These are phyloP conservation scores for Mormyrus lacerda DNA, from an alignment of 2,113 vertebrate genomes.

Conservation along the genomic window DNA sequence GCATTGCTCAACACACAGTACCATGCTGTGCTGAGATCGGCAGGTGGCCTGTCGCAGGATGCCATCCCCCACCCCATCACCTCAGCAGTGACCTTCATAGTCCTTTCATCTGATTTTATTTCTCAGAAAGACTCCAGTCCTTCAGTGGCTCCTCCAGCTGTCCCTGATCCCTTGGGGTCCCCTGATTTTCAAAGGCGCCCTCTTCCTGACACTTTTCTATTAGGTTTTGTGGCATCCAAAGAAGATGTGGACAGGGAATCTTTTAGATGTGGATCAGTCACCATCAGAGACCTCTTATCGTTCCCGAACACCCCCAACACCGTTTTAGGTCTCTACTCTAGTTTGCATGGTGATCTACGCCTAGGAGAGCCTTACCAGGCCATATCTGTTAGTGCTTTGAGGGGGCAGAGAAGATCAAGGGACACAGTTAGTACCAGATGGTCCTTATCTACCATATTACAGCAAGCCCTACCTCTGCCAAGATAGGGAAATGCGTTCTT, in stretches of 20 bases:
- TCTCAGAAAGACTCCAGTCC: neutral
- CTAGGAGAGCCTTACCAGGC: neutral
- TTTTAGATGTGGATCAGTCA: neutral
- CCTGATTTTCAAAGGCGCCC: neutral
- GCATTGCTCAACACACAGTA: neutral
- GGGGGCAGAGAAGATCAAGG: neutral
- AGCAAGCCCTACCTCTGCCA: neutral
- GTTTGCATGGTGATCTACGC: neutral
- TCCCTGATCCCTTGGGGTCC: neutral
- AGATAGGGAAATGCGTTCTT: neutral
- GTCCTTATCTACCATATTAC: neutral
- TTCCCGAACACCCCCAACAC: neutral
- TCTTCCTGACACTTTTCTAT: neutral
- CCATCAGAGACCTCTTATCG: neutral
- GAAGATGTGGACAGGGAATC: neutral
- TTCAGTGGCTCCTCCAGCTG: neutral
- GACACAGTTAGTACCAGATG: neutral
- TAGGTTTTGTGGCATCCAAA: neutral
- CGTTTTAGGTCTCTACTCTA: neutral
- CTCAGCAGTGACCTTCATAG: neutral
- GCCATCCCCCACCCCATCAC: neutral
- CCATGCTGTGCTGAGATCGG: neutral
- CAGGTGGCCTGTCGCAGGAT: neutral
- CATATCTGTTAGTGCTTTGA: neutral
- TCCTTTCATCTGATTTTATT: neutral